These are phyloP conservation scores for Caenorhabditis becei DNA, from an alignment of 2,888 invertebrate species.

Conservation along the genomic window DNA sequence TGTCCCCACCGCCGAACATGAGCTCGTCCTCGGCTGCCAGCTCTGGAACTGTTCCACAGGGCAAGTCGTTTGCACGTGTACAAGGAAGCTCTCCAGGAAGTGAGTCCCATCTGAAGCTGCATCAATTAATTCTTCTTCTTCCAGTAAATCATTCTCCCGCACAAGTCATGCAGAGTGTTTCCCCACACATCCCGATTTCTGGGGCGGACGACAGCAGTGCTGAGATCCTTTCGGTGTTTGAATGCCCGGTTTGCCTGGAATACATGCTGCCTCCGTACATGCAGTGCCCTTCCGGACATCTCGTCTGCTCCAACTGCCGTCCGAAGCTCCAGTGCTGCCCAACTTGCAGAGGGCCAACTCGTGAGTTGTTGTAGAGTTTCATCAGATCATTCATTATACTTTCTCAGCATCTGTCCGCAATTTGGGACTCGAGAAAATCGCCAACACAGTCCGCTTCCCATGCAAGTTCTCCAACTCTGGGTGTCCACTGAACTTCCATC, in stretches of 20 bases:
- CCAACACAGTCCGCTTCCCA: constrained; percentile 97
- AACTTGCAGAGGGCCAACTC: constrained; percentile 95
- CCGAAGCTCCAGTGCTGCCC: constrained; percentile 98
- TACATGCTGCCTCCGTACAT: constrained; percentile 98
- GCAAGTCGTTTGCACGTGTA: constrained; percentile 67
- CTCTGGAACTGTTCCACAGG: constrained; percentile 57
- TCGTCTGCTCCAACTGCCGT: constrained; percentile 97
- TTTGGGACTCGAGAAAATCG: constrained; percentile 99
- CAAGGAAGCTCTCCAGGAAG: constrained; percentile 64
- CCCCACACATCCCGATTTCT: constrained; percentile 63
- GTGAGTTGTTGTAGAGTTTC: constrained; percentile 82
- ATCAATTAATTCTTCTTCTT: not conserved
- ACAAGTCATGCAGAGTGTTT: constrained; percentile 53
- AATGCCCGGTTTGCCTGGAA: constrained; percentile 93
- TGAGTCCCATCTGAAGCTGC: not conserved
- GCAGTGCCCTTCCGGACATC: constrained; percentile 92
- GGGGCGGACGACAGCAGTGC: constrained; percentile 67
- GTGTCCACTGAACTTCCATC: constrained; percentile 85
- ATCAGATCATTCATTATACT: not conserved
- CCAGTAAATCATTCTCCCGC: constrained; percentile 23
- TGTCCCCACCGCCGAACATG: constrained; percentile 40
- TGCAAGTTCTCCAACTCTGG: constrained; percentile 98
- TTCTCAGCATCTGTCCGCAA: constrained; percentile 92
- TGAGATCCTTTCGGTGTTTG: constrained; percentile 82
- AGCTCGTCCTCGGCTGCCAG: constrained; percentile 6